These are phyloP conservation scores for Eupithecia subumbrata DNA, from an alignment of 2,888 invertebrate genomes.

Conservation along the genomic window DNA sequence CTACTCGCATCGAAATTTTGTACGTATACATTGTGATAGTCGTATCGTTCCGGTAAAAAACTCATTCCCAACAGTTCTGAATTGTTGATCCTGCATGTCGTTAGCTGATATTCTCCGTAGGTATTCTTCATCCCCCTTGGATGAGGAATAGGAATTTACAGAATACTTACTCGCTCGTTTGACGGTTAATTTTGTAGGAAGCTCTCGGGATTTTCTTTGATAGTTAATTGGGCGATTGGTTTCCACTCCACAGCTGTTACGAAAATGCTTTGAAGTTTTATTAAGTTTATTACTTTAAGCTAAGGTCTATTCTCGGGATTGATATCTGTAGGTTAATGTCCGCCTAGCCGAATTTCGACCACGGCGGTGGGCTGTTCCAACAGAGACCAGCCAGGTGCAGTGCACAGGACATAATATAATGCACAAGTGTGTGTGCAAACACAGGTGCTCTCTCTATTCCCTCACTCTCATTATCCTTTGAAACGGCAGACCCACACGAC, in stretches of 20 bases:
- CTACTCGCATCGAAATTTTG: no score
- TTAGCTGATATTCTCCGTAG: not conserved
- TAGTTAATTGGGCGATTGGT: not conserved
- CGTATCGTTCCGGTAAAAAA: not conserved
- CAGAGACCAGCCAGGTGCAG: no score
- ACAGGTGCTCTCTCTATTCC: no score
- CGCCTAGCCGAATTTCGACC: no score
- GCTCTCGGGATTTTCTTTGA: not conserved
- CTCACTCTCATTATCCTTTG: no score
- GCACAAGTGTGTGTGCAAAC: no score
- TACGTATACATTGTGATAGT: not conserved
- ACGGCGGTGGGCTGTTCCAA: no score
- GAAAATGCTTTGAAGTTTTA: not conserved
- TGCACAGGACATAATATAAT: no score
- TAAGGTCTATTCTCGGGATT: not conserved
- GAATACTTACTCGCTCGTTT: slow-evolving; percentile 6
- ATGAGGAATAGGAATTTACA: slow-evolving; percentile 16
- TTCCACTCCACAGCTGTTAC: not conserved
- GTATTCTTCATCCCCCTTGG: not conserved
- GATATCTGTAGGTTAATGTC: no score
- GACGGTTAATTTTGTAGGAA: slow-evolving; percentile 9
- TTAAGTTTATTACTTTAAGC: not conserved
- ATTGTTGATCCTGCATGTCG: slow-evolving; percentile 14
- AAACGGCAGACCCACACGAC: no score
- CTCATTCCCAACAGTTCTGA: not conserved